A percentile compares a stretch with the other conserved stretches of the same genome.
Evolutionary conservation across 2,113 vertebrate species (phyloP).

Genomic region (Hippocampus guttulatus): DNA sequence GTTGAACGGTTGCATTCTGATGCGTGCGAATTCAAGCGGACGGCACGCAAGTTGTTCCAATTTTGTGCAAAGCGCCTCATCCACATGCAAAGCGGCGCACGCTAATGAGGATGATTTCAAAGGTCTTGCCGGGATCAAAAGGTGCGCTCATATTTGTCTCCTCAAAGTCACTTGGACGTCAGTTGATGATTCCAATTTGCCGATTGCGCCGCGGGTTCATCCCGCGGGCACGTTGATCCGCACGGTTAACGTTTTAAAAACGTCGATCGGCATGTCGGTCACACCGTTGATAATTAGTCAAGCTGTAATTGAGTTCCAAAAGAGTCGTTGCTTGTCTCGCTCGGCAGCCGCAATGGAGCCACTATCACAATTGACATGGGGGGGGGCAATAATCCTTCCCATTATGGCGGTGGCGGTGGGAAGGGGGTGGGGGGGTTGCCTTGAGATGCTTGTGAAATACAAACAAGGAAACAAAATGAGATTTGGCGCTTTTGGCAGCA

Average conservation of each 20-base stretch:
- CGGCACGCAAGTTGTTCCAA: no score
- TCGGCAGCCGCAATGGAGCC: slow-evolving; percentile 6
- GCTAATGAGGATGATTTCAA: not conserved
- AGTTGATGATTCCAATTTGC: not conserved
- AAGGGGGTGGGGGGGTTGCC: no score
- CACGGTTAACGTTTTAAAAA: not conserved
- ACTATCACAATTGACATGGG: not conserved
- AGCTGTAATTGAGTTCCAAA: slow-evolving; percentile 9
- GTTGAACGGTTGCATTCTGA: no score
- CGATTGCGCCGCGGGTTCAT: not conserved
- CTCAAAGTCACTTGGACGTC: not conserved
- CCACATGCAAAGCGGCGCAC: not conserved
- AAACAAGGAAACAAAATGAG: slow-evolving; percentile 20
- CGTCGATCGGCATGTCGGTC: not conserved
- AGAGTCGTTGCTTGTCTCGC: not conserved
- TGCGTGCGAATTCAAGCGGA: no score
- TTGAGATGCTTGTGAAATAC: slow-evolving; percentile 16
- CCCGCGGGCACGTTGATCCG: not conserved
- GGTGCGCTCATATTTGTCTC: not conserved
- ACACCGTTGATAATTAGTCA: not conserved
- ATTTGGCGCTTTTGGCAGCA: not conserved
- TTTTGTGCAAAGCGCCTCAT: no score
- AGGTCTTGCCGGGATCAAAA: not conserved
- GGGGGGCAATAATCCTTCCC: slow-evolving; percentile 13
- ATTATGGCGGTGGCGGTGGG: slow-evolving; percentile 11